Evolutionary conservation across 2,888 invertebrate species (phyloP).

Genomic region (Archips crataeganus): DNA sequence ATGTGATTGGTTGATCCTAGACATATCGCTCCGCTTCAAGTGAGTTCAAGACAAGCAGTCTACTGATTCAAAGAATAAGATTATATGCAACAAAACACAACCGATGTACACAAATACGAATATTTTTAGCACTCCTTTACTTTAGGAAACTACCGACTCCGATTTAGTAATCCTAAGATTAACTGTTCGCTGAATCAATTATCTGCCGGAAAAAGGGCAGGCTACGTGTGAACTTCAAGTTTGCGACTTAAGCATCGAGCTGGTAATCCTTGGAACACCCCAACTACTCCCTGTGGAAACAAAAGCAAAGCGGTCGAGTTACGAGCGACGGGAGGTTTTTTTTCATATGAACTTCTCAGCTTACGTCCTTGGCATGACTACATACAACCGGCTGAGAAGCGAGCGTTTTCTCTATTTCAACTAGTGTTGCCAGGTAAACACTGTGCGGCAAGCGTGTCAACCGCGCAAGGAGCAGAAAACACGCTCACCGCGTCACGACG

Average conservation of each 20-base stretch:
- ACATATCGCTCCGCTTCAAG: no score
- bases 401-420: no score
- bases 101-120: not conserved
- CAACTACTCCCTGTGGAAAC: slow-evolving; percentile 17
- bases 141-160: not conserved
- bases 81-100: not conserved
- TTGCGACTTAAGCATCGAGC: slow-evolving; percentile 24
- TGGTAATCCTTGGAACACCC: slow-evolving; percentile 28
- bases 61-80: no score
- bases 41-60: no score
- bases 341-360: no score
- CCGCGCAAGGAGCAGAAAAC: no score
- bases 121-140: not conserved
- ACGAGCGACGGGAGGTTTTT: slow-evolving; percentile 15
- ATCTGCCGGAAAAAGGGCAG: slow-evolving; percentile 28
- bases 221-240: slow-evolving; percentile 35
- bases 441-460: no score
- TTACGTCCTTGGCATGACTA: no score
- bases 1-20: no score
- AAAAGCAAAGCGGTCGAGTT: not conserved
- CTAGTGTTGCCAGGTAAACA: no score
- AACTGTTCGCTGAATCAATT: slow-evolving; percentile 34
- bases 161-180: slow-evolving; percentile 14
- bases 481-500: no score
- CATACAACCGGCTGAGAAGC: no score